Base-by-base conservation (phyloP, 1,140 invertebrate genomes). In the Lasioglossum baleicum region DNA sequence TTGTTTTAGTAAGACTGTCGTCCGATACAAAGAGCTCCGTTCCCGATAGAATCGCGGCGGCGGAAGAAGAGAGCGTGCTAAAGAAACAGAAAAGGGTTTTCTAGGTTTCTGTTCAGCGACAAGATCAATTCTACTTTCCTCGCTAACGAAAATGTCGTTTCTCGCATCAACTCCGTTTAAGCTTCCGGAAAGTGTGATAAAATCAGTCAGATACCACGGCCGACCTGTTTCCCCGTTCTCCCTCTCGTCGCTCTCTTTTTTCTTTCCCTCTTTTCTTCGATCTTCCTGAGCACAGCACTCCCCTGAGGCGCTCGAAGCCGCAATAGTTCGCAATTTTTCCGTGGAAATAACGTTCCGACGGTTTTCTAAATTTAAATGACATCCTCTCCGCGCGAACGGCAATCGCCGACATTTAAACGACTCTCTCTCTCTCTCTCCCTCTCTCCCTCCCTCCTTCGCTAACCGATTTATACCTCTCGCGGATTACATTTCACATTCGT, bases 291-390 rank as follows among this genome's bases (percentile, higher is more conserved):
- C 72, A n/a, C 15, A 2, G 13, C 26, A 15, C 31, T 26, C n/a
- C 72, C 63, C n/a, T 20, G 44, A 15, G 48, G 31, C 73, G 72
- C 20, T 42, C 15, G 58, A 48, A 44, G 66, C 69, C 66, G 66
- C 83, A 84, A 84, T 84, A 84, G 83, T 84, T 83, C 79, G 83
- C 83, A 84, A 80, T 84, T 83, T 84, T 75, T 79, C 65, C 67
- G 51, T 71, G 58, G 63, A 66, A 78, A 78, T 75, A 83, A 83
- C 81, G 82, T 81, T 82, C 42, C 64, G n/a, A n/a, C 53, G 72
- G 74, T 83, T 83, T 78, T 74, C 61, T 58, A 71, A 82, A 82
- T 74, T 75, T 75, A 63, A 66, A 83, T 76, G 80, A 82, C 70
- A 63, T 56, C 76, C 40, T 63, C 66, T 66, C 4, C n/a, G 64